These are phyloP conservation scores for Parasteatoda lunata DNA, from an alignment of 2,888 invertebrate species.

Conservation along the genomic window DNA sequence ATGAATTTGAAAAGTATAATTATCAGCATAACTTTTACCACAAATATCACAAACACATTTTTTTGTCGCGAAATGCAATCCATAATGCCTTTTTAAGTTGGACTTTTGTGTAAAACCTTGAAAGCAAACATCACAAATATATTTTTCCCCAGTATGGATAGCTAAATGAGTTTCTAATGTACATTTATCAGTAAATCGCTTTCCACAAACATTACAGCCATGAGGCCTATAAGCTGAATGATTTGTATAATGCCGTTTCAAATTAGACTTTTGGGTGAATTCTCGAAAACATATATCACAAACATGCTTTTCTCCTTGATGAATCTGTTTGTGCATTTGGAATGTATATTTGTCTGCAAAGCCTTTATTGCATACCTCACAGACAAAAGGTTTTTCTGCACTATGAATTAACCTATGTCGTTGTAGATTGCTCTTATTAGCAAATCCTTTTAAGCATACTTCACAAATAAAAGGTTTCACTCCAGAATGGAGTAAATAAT, in stretches of 20 bases:
- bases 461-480: slow-evolving; percentile 56
- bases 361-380: slow-evolving; percentile 49
- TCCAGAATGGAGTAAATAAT: slow-evolving; percentile 59
- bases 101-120: slow-evolving; percentile 62
- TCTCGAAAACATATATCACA: slow-evolving; percentile 59
- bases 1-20: slow-evolving; percentile 59
- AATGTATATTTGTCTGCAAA: slow-evolving; percentile 62
- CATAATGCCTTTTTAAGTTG: slow-evolving; percentile 58
- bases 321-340: slow-evolving; percentile 57
- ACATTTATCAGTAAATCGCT: slow-evolving; percentile 61
- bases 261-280: slow-evolving; percentile 61
- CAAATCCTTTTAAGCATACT: slow-evolving; percentile 52
- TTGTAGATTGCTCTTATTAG: slow-evolving; percentile 61
- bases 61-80: slow-evolving; percentile 53
- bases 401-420: slow-evolving; percentile 51
- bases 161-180: slow-evolving; percentile 55
- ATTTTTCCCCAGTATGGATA: slow-evolving; percentile 59
- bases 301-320: slow-evolving; percentile 52
- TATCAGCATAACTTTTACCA: slow-evolving; percentile 62
- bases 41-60: slow-evolving; percentile 55
- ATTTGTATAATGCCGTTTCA: slow-evolving; percentile 55
- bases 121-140: slow-evolving; percentile 54
- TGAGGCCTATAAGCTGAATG: slow-evolving; percentile 55
- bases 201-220: slow-evolving; percentile 53
- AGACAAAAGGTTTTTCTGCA: slow-evolving; percentile 44